Base-by-base conservation (phyloP, 2,888 invertebrate genomes). In the Thymelicus lineola region DNA sequence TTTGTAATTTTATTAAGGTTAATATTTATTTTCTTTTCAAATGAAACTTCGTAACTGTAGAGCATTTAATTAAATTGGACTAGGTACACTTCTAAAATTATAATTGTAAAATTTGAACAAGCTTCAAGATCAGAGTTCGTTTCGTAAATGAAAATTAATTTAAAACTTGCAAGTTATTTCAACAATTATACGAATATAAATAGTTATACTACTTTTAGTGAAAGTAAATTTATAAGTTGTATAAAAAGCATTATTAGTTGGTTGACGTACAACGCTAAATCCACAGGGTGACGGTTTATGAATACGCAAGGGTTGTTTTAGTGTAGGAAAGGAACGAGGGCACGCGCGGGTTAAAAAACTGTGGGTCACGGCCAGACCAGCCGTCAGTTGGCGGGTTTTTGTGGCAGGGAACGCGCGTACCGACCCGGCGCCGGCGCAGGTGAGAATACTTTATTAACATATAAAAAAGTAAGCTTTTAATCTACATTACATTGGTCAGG, bases 271-370 rank as follows among this genome's bases (percentile, higher is more conserved):
- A 72, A 48, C 42, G 42, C 42, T 42, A 38, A 6, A 12, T 42
- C 48, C 61, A 61, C 10, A 50, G 53, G 46, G 61, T 45, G 69
- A 82, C 80, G 81, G 80, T 85, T 83, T 86, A 87, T 91, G 89
- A 86, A 88, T 90, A 89, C 86, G 91, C 85, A 89, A 92, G 93
- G 93, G 92, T 90, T 92, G 86, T 82, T 82, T 83, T 83, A 76
- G 75, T 73, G 74, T 70, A 75, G 76, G 79, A 80, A 78, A 80
- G 78, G 78, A 74, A 76, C 74, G 86, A 85, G 88, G 88, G 89
- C 88, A 89, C 88, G 87, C 83, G 87, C 83, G 82, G 82, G 82
- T 88, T 80, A 89, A 87, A 88, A 89, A 87, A 87, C 87, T 86
- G 88, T 88, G 90, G 87, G 88, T 87, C 86, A 84, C 86, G 80